phyloP scores from a whole-genome alignment of 2,888 invertebrate species.

The Lochmaea crataegi region DNA sequence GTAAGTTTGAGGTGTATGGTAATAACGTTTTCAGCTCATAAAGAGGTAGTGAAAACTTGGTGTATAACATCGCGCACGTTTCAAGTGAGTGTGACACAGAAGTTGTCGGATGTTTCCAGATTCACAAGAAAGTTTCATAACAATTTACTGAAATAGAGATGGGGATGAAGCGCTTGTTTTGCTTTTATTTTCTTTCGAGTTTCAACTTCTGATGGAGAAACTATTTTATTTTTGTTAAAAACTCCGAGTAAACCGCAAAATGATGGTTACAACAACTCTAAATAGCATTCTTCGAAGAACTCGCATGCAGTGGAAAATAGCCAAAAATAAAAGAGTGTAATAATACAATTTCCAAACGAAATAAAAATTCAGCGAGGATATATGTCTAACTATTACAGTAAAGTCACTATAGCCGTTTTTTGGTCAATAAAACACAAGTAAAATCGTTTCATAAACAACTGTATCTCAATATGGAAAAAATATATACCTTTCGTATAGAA shows the following conservation, averaged over 20 bases:
- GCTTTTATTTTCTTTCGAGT: constrained; percentile 18
- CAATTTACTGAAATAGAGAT: constrained; percentile 25
- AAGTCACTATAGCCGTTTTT: too few relatives aligned
- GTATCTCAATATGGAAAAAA: too few relatives aligned
- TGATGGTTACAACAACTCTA: constrained; percentile 1
- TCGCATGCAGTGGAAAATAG: too few relatives aligned
- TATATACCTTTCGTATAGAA: too few relatives aligned
- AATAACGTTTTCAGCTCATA: constrained; percentile 17
- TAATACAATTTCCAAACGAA: too few relatives aligned
- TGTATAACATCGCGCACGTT: constrained; percentile 10
- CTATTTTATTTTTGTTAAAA: constrained; percentile 7
- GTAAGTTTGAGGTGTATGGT: constrained; percentile 12
- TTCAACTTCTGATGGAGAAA: constrained; percentile 10
- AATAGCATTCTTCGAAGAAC: too few relatives aligned
- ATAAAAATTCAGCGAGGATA: too few relatives aligned
- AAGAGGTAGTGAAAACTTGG: constrained; percentile 20
- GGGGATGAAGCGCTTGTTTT: constrained; percentile 14
- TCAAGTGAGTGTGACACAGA: constrained; percentile 12
- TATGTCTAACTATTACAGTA: too few relatives aligned
- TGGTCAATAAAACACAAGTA: too few relatives aligned
- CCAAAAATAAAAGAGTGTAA: too few relatives aligned
- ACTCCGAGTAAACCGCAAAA: not conserved
- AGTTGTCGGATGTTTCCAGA: constrained; percentile 29
- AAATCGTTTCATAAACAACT: too few relatives aligned
- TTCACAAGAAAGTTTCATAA: constrained; percentile 29